Base-by-base conservation (phyloP, 2,888 invertebrate genomes). In the Dioctria linearis region DNA sequence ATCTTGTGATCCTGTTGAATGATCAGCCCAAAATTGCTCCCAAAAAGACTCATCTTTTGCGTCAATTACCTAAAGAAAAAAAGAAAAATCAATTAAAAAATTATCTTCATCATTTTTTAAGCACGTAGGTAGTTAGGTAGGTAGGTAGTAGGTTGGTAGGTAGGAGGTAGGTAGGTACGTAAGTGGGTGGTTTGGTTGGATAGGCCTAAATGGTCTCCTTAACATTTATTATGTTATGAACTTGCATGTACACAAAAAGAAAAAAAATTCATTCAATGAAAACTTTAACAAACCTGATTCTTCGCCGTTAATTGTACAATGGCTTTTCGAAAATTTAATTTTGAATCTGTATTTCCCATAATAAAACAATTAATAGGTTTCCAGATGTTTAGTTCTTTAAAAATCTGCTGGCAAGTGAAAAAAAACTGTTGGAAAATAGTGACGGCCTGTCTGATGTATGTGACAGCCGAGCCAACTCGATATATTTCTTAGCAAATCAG, bases 21-120 rank as follows among this genome's bases (percentile, higher is more conserved):
- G 97, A 85, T 98, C 98, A 61, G 96, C 95, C 99, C 99, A 99
- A 87, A 99, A 98, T 89, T 99, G 98, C 87, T 98, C 97, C 99
- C 99, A 99, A 89, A 99, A 99, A 78, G 92, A 91, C 85, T 98
- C 96, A 88, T 99, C 97, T 81, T 91, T 92, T 42, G 96, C 94
- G 88, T 98, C 98, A 84, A 99, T 96, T 78, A 96, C 95, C 97
- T 97, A 86, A 37, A 25, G 25, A 25, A 88, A 88, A 83, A 82
- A 79, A 51, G 13, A 51, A 51, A 51, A 42, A 43, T 78, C 8
- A 13, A 78, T 42, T 25, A 25, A 25, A 1, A 25, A 25, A 25
- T 25, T 25, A 2, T 25, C 25, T 25, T 25, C 25, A 25, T 25
- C 0, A 25, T 9, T n/a, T 66, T 66, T 8, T 66, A 5, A 40